Conservation (phyloP, 1,140 invertebrate species). For the Mylabris phalerata region DNA sequence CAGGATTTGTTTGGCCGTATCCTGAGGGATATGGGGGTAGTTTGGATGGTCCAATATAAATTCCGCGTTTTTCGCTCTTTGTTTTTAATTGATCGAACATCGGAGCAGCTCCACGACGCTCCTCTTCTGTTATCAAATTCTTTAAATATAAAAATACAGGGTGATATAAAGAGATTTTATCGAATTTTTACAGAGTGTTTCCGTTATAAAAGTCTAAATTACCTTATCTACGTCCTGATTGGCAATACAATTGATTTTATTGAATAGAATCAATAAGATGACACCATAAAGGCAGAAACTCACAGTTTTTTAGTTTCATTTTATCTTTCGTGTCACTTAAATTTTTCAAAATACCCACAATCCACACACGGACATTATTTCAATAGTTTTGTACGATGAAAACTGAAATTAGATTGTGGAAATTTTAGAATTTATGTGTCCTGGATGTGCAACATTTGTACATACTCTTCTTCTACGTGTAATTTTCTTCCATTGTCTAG, state of each 20-base stretch:
- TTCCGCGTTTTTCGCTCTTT: not conserved
- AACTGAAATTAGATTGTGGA: not conserved
- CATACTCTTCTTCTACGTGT: too few relatives aligned
- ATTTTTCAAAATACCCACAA: not conserved
- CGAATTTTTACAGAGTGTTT: too few relatives aligned
- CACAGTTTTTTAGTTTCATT: conserved; percentile 9
- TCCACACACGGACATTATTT: not conserved
- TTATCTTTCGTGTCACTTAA: not conserved
- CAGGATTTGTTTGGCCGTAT: not conserved
- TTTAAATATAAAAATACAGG: not conserved
- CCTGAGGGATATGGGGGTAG: conserved; percentile 3
- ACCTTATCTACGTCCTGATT: not conserved
- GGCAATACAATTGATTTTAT: conserved; percentile 1
- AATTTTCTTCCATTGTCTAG: too few relatives aligned
- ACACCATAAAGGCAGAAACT: conserved; percentile 1
- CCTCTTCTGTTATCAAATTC: conserved; percentile 23
- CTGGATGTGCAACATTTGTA: conserved; percentile 28
- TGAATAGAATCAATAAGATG: not conserved
- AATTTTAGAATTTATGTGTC: conserved; percentile 28
- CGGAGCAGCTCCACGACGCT: conserved; percentile 12
- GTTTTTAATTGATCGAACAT: not conserved
- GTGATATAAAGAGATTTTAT: too few relatives aligned
- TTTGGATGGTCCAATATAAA: not conserved
- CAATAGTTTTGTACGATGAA: conserved; percentile 1
- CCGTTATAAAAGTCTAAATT: not conserved